Evolutionary conservation across 2,113 vertebrate species (phyloP), one percentile per base, ranked within the genome.

Genomic region (Rynchops niger): DNA sequence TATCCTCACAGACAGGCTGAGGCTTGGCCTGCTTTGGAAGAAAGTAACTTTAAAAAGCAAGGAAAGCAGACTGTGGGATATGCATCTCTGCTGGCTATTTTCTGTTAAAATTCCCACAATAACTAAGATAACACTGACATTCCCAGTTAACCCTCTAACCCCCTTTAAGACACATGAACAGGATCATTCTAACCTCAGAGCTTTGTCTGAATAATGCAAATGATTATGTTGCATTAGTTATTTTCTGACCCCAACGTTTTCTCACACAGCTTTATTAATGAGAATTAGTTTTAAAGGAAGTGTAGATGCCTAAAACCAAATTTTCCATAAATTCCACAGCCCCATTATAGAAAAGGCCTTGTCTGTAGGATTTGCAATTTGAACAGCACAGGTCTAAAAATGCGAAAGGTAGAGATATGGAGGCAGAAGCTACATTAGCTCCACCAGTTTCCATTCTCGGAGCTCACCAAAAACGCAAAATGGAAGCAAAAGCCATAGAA

Each of bases 31-130:
- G 59, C 52, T 94, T 88, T 82, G 73, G 38, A 94, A 93, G 52
- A 93, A 95, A 83, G 58, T 67, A 84, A 84, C 93, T 92, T 91
- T 70, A 94, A 96, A 92, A 82, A 93, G 90, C 59, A 86, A 66
- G 21, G 81, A 86, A 90, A 94, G 88, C 69, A 83, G 59, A 62
- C 29, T 91, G 50, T n/a, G 20, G 58, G 59, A 96, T 56, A 78
- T 50, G 63, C 25, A 83, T 66, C 43, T 89, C 87, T n/a, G 26
- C 71, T 69, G 21, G 50, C 38, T 88, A 81, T 87, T 74, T 96
- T 79, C 91, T 85, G 47, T 52, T 91, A 62, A 84, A 95, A 95
- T 42, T 85, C 67, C 74, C 61, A 76, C 49, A 74, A 62, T 36
- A 86, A 43, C 47, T 63, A 67, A 81, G 59, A 63, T 55, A 86